Evolutionary conservation across 1,140 invertebrate species (phyloP).

Genomic region (Anastatus disparis): DNA sequence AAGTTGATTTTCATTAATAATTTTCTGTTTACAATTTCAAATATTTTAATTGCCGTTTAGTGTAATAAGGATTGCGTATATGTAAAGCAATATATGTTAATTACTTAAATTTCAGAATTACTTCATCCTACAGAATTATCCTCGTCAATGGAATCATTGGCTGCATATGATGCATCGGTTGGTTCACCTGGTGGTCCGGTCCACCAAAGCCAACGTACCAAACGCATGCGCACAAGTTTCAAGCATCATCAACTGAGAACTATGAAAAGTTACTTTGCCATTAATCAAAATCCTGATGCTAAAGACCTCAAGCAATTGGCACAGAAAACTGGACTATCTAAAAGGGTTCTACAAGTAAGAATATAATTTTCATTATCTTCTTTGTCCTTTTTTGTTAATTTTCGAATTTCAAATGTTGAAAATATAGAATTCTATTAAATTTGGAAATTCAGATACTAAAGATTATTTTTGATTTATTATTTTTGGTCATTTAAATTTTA

Average conservation of each 20-base stretch:
- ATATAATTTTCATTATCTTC: too few species aligned
- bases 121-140: conserved; percentile 78
- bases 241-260: conserved; percentile 96
- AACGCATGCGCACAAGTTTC: conserved; percentile 95
- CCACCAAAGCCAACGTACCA: conserved; percentile 75
- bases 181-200: conserved; percentile 76
- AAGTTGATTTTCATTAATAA: not conserved
- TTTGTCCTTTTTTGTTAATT: too few species aligned
- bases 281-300: conserved; percentile 97
- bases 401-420: too few species aligned
- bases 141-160: conserved; percentile 81
- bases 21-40: not conserved
- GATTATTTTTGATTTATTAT: too few species aligned
- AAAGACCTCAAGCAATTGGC: conserved; percentile 95
- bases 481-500: too few species aligned
- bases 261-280: conserved; percentile 96
- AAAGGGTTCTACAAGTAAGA: conserved; percentile 95
- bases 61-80: too few species aligned
- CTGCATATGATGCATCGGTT: conserved; percentile 77
- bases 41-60: too few species aligned
- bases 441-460: too few species aligned
- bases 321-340: conserved; percentile 96
- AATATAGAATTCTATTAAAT: too few species aligned
- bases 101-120: conserved; percentile 68
- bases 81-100: not conserved